These are phyloP conservation scores for Neodon shergylaensis DNA, from an alignment of 2,113 vertebrate species.

Conservation along the genomic window DNA sequence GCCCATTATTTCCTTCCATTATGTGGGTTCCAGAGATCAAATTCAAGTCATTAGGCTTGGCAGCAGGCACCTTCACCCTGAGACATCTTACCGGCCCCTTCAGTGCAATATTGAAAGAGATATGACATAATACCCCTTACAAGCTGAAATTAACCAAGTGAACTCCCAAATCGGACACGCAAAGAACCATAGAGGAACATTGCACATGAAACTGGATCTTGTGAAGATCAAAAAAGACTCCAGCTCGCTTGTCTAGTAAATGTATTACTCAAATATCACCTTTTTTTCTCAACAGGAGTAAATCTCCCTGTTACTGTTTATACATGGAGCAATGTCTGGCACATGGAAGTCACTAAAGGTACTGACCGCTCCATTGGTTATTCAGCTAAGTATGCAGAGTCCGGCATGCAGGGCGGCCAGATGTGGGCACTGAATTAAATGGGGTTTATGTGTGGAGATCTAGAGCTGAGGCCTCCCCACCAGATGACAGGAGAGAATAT, in stretches of 20 bases:
- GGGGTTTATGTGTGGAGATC: background rate
- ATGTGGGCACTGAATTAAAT: background rate
- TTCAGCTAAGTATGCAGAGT: background rate
- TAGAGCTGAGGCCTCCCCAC: background rate
- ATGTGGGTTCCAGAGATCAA: background rate
- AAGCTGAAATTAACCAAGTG: background rate
- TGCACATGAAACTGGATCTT: background rate
- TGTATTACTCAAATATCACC: background rate
- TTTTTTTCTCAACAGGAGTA: background rate
- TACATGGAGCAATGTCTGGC: background rate
- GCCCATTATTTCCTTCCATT: background rate
- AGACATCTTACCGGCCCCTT: background rate
- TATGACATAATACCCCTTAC: background rate
- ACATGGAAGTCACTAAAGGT: background rate
- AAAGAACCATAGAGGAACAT: background rate
- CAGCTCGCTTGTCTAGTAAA: background rate
- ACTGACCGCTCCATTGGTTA: background rate
- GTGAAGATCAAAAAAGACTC: background rate
- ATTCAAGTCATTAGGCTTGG: no score
- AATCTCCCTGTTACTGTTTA: background rate
- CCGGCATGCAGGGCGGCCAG: background rate
- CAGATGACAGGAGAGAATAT: background rate
- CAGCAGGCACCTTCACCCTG: background rate
- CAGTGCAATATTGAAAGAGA: background rate
- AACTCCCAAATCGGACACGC: conserved; percentile 7